A percentile compares a stretch with the other conserved stretches of the same genome.
phyloP scores from a whole-genome alignment of 1,140 invertebrate genomes.

The Wiebesia pumilae region DNA sequence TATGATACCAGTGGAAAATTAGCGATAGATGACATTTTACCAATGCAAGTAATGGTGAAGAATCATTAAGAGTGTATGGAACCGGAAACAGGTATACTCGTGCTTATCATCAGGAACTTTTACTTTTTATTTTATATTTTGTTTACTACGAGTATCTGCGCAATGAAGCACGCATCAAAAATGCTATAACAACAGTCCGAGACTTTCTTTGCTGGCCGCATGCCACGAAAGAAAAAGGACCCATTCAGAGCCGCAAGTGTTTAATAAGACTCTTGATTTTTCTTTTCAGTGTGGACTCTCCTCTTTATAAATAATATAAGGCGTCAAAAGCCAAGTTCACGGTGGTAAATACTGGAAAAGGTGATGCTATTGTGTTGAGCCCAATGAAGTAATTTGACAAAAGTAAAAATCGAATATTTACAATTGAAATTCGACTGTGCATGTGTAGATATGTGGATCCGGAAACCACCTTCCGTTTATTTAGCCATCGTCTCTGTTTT shows the following conservation, averaged over 20 bases:
- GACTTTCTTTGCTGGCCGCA: not conserved
- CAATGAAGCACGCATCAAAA: not conserved
- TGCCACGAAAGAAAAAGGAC: not conserved
- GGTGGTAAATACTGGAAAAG: no score
- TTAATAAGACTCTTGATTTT: no score
- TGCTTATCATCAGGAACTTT: not conserved
- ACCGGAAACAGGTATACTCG: not conserved
- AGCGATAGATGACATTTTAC: not conserved
- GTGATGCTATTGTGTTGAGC: not conserved
- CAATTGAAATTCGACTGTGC: not conserved
- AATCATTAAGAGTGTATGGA: not conserved
- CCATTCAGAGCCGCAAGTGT: no score
- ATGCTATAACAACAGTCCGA: not conserved
- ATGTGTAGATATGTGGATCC: not conserved
- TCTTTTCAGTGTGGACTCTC: not conserved
- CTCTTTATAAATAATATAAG: slow-evolving; percentile 24
- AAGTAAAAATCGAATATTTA: not conserved
- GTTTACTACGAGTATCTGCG: not conserved
- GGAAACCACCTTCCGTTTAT: not conserved
- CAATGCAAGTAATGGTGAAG: no score
- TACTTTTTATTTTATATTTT: not conserved
- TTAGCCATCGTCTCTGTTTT: not conserved
- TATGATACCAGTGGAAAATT: not conserved
- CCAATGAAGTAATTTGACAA: no score
- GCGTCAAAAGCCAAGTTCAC: not conserved